A percentile compares a stretch with the other conserved stretches of the same genome.
Evolutionary conservation across 2,797 vertebrate genomes (phyloP).

Genomic region (Gadopsis bispinosus): DNA sequence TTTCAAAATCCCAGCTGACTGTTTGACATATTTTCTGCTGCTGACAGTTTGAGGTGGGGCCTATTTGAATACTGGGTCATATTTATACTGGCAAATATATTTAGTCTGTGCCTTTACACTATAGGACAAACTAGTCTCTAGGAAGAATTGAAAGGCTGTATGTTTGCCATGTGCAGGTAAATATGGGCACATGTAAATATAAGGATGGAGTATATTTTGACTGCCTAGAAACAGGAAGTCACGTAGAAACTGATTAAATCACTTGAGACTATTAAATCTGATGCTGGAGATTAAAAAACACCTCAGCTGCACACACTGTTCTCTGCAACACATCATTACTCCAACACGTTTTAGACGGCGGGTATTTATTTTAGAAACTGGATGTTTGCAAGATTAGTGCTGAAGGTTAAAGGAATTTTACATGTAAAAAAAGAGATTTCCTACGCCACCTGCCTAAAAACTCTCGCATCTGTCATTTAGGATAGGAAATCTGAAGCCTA

Average conservation of each 20-base stretch:
- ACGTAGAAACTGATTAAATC: neutral
- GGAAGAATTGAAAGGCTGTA: neutral
- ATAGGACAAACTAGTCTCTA: neutral
- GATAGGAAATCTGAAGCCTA: neutral
- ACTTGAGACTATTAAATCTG: neutral
- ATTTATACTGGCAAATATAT: neutral
- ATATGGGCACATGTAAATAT: neutral
- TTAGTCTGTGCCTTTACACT: conserved; percentile 14
- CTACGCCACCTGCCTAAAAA: neutral
- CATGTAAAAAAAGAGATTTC: neutral
- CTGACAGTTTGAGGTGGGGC: neutral
- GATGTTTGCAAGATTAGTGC: too few species aligned
- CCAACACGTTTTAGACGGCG: too few species aligned
- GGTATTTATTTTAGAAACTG: too few species aligned
- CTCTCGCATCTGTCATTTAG: neutral
- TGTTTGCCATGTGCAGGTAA: neutral
- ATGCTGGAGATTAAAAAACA: conserved; percentile 11
- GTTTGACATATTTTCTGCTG: neutral
- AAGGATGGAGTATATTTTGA: neutral
- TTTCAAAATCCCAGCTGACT: neutral
- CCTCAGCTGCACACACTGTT: neutral
- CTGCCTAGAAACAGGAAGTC: neutral
- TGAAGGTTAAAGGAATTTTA: conserved; percentile 2
- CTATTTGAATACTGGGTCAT: conserved; percentile 34
- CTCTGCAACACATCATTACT: too few species aligned